phyloP scores from a whole-genome alignment of 2,113 vertebrate species.

The Columba janthina region DNA sequence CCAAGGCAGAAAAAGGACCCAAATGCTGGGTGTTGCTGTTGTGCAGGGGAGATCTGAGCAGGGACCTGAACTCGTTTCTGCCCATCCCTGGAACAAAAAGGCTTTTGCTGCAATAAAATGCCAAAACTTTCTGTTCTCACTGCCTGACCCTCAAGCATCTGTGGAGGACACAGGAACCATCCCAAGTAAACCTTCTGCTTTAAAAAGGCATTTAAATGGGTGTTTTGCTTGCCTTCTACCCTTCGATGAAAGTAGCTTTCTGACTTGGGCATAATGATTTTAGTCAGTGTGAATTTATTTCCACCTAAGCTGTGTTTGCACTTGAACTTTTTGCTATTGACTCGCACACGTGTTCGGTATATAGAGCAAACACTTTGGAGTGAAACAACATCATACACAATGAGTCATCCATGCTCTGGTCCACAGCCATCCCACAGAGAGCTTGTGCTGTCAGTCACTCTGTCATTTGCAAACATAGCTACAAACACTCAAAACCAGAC shows the following conservation, averaged over 20 bases:
- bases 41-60: neutral
- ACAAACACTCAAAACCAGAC: slow-evolving; percentile 46
- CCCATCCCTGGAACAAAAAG: neutral
- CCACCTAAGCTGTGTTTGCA: slow-evolving; percentile 41
- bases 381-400: slow-evolving; percentile 68
- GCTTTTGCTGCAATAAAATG: neutral
- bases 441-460: slow-evolving; percentile 59
- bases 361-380: slow-evolving; percentile 63
- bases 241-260: neutral
- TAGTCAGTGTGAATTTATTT: slow-evolving; percentile 26
- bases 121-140: neutral
- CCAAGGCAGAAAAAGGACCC: neutral
- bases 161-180: neutral
- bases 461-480: slow-evolving; percentile 64
- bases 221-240: neutral
- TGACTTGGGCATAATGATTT: neutral
- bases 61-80: neutral
- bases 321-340: slow-evolving; percentile 60
- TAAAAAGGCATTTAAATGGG: neutral
- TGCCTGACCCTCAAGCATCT: neutral
- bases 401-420: slow-evolving; percentile 66
- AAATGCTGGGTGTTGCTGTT: neutral
- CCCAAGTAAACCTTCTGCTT: neutral
- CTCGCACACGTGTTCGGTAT: slow-evolving; percentile 59
- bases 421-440: slow-evolving; percentile 69